These are phyloP conservation scores for Ondatra zibethicus DNA, from an alignment of 2,113 vertebrate species.

Conservation along the genomic window DNA sequence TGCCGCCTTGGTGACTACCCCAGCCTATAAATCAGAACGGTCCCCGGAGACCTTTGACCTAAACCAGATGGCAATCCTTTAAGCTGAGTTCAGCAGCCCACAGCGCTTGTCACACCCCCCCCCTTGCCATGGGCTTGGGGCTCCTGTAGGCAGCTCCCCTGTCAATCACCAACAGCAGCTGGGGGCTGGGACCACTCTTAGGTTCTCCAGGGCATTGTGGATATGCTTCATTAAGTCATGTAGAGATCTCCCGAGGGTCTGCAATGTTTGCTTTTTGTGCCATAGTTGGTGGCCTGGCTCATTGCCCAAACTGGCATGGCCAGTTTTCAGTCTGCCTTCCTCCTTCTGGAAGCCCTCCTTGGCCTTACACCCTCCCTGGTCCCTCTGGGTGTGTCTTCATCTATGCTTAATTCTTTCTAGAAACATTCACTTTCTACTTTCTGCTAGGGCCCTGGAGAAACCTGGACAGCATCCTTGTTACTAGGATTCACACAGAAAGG, in stretches of 20 bases:
- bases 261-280: not conserved
- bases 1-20: constrained; percentile 43
- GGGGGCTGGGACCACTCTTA: constrained; percentile 26
- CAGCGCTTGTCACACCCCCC: not conserved
- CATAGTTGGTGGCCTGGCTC: not conserved
- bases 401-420: not conserved
- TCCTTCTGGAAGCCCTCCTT: not conserved
- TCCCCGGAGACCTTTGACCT: constrained; percentile 80
- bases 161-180: constrained; percentile 69
- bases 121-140: not conserved
- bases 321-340: not conserved
- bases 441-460: not conserved
- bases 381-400: not conserved
- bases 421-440: not conserved
- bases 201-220: not conserved
- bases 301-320: not conserved
- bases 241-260: constrained; percentile 20
- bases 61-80: constrained; percentile 75
- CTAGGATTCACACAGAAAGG: not conserved
- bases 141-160: constrained; percentile 61
- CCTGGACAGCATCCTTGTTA: not conserved
- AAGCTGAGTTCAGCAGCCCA: constrained; percentile 46
- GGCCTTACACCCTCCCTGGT: not conserved
- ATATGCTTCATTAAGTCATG: constrained; percentile 48
- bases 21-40: constrained; percentile 74